Conservation (phyloP, 92 coral and sea anemone species). For the Desmophyllum pertusum region DNA sequence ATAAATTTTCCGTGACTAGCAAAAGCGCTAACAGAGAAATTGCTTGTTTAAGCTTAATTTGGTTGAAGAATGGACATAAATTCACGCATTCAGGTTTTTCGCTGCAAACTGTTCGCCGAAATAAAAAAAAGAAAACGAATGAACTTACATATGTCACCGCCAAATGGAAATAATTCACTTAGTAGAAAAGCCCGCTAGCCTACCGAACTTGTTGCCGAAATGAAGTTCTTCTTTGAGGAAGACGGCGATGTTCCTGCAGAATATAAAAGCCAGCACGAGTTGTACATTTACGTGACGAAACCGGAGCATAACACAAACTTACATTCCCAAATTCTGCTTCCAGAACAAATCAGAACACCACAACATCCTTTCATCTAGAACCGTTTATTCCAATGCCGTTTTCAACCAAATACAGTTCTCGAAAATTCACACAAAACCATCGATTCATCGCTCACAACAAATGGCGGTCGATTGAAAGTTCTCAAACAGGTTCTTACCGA, state of each 20-base stretch:
- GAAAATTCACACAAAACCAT: slow-evolving; percentile 13
- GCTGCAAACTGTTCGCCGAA: neutral
- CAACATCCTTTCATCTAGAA: too few relatives aligned
- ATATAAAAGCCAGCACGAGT: slow-evolving; percentile 13
- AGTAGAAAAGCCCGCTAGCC: neutral
- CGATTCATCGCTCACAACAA: too few relatives aligned
- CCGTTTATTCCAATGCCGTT: slow-evolving; percentile 16
- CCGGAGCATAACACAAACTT: neutral
- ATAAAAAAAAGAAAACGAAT: too few relatives aligned
- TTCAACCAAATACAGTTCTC: slow-evolving; percentile 17
- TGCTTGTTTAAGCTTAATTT: too few relatives aligned
- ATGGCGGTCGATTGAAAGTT: too few relatives aligned
- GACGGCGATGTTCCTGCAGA: neutral
- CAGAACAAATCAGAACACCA: neutral
- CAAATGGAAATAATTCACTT: neutral
- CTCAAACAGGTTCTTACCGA: too few relatives aligned
- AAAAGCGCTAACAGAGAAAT: too few relatives aligned
- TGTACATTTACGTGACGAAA: slow-evolving; percentile 2
- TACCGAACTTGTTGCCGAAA: neutral
- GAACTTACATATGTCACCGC: too few relatives aligned
- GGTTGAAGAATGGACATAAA: too few relatives aligned
- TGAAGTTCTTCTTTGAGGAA: too few relatives aligned
- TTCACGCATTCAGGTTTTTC: too few relatives aligned
- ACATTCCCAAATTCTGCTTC: slow-evolving; percentile 14
- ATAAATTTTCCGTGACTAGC: too few relatives aligned